Percentiles rank a stretch among this genome's conserved stretches.
Conservation (phyloP, 2,113 vertebrate species). For the Tychaedon coryphoeus region DNA sequence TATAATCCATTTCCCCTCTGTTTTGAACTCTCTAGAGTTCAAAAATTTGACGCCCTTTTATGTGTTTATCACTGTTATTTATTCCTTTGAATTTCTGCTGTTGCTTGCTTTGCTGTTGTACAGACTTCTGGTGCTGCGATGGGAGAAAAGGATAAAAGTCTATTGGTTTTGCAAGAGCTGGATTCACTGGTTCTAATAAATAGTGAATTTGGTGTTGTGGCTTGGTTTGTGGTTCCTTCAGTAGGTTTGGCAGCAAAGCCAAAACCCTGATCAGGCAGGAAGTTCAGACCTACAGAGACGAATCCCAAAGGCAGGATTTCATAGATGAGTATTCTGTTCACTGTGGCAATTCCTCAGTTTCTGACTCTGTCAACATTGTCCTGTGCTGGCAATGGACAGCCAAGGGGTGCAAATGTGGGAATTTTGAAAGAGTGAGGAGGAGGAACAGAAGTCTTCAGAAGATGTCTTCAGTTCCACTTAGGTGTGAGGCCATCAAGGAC, state of each 20-base stretch:
- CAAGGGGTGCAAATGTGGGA: background rate
- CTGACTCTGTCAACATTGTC: background rate
- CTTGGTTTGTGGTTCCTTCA: background rate
- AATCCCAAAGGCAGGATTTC: background rate
- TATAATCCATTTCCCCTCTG: background rate
- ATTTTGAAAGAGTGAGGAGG: background rate
- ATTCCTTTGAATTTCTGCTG: background rate
- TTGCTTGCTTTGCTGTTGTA: background rate
- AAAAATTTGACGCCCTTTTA: background rate
- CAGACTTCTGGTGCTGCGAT: background rate
- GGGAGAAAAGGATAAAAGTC: background rate
- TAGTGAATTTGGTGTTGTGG: background rate
- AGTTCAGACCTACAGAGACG: background rate
- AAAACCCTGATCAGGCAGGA: background rate
- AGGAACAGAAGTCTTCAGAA: background rate
- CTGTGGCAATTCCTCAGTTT: background rate
- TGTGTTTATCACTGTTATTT: background rate
- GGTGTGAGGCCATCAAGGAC: background rate
- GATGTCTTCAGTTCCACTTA: background rate
- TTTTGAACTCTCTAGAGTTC: background rate
- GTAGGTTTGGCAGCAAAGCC: background rate
- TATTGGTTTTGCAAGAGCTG: background rate
- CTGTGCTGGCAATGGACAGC: background rate
- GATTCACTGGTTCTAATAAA: background rate
- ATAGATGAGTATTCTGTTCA: background rate